Evolutionary conservation across 53 echinoderm and acorn worm genomes (phyloP), one percentile per base, ranked within the genome.

Genomic region (Echinometra lucunter): DNA sequence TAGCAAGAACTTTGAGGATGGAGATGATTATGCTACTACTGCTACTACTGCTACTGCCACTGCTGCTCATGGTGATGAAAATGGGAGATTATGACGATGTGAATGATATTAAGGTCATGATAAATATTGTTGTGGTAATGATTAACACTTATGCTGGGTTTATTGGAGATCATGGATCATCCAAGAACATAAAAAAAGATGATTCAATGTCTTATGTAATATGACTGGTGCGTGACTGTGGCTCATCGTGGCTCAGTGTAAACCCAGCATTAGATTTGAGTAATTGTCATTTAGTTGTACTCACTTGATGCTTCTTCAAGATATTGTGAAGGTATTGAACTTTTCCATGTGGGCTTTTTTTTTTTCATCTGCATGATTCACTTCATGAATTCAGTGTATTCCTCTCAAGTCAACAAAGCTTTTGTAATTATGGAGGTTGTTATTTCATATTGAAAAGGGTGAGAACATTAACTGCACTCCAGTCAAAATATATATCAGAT

Each of bases 1-100:
- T 49, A 95, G 96, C 28, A 96, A 96, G 56, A 93, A 97, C 89
- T 99, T 98, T 95, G 98, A 97, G 6, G 96, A 98, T 47, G 45
- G 21, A 23, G 45, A 23, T 45, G 0, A 13, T n/a, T n/a, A n/a
- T n/a, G n/a, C n/a, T n/a, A n/a, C n/a, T n/a, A n/a, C n/a, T n/a
- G n/a, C n/a, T n/a, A n/a, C n/a, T n/a, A n/a, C n/a, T n/a, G n/a
- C n/a, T n/a, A n/a, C n/a, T n/a, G n/a, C n/a, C n/a, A n/a, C n/a
- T n/a, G n/a, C n/a, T n/a, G n/a, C n/a, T n/a, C n/a, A 67, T 67
- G 30, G n/a, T 67, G 30, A 67, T 67, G 1, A n/a, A 67, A 8
- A 30, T 10, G 28, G 30, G n/a, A 28, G 67, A 67, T 67, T 28
- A 67, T 67, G 67, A 67, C 25, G 4, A 9, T 72, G 3, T n/a